phyloP scores from a whole-genome alignment of 1,140 invertebrate species.

The Camponotus floridanus region DNA sequence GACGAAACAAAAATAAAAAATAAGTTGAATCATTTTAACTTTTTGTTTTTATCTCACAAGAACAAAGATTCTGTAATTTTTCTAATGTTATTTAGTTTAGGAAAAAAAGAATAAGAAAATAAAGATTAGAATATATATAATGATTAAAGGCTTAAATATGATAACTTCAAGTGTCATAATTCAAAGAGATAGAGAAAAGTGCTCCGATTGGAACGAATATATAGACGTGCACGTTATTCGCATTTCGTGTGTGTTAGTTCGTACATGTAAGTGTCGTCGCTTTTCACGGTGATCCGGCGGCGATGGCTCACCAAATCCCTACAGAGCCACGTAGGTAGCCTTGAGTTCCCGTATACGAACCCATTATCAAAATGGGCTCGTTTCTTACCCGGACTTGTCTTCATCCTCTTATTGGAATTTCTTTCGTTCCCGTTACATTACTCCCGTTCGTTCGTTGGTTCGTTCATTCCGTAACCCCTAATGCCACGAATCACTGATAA shows the following conservation, averaged over 20 bases:
- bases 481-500: slow-evolving; percentile 67
- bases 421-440: slow-evolving; percentile 69
- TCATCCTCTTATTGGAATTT: slow-evolving; percentile 78
- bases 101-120: neutral
- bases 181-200: slow-evolving; percentile 65
- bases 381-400: slow-evolving; percentile 80
- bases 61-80: neutral
- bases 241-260: slow-evolving; percentile 52
- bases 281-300: slow-evolving; percentile 75
- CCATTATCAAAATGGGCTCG: slow-evolving; percentile 85
- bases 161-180: slow-evolving; percentile 71
- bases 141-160: slow-evolving; percentile 1
- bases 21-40: neutral
- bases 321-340: slow-evolving; percentile 78
- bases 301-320: slow-evolving; percentile 83
- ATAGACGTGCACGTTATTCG: slow-evolving; percentile 37
- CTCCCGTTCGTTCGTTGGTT: slow-evolving; percentile 43
- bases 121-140: neutral
- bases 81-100: neutral
- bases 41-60: neutral
- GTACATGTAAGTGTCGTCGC: slow-evolving; percentile 67
- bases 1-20: neutral
- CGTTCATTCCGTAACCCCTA: slow-evolving; percentile 25
- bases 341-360: slow-evolving; percentile 77
- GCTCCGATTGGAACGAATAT: slow-evolving; percentile 48